Evolutionary conservation across 2,888 invertebrate species (phyloP).

Genomic region (Eilema sororculum): DNA sequence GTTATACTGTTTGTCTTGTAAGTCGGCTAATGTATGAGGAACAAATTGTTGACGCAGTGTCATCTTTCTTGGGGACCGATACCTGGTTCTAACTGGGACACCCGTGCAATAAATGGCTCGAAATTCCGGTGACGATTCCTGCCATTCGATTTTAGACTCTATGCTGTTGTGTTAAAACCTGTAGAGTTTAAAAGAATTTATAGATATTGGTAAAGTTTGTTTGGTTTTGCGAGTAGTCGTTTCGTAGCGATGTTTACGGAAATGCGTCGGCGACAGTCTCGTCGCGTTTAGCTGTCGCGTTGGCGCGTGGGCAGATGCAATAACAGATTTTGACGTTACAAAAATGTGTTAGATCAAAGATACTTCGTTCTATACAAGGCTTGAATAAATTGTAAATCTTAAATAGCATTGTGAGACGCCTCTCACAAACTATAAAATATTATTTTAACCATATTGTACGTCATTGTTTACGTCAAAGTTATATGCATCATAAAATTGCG

Average conservation of each 20-base stretch:
- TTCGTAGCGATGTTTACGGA: constrained; percentile 70
- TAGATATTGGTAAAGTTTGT: constrained; percentile 49
- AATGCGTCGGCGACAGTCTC: constrained; percentile 77
- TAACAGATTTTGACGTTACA: constrained; percentile 61
- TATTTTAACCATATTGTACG: constrained; percentile 2
- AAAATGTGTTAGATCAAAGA: constrained; percentile 43
- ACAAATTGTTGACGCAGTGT: constrained; percentile 85
- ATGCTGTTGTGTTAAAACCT: constrained; percentile 33
- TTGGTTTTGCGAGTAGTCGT: constrained; percentile 59
- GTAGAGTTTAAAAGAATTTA: constrained; percentile 21
- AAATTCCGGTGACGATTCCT: constrained; percentile 32
- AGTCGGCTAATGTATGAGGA: constrained; percentile 76
- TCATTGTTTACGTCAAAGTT: constrained; percentile 16
- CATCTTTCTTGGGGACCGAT: constrained; percentile 82
- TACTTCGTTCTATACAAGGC: constrained; percentile 27
- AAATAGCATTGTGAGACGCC: constrained; percentile 30
- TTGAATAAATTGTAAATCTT: constrained; percentile 24
- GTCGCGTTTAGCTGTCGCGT: constrained; percentile 71
- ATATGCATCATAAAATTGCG: constrained; percentile 4
- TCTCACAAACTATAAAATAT: constrained; percentile 22
- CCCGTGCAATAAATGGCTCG: constrained; percentile 52
- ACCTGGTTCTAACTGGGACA: constrained; percentile 73
- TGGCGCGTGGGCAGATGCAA: constrained; percentile 80
- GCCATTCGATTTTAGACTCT: constrained; percentile 54
- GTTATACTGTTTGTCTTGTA: constrained; percentile 81